phyloP scores from a whole-genome alignment of 2,797 vertebrate genomes.

The Xiphophorus birchmanni region DNA sequence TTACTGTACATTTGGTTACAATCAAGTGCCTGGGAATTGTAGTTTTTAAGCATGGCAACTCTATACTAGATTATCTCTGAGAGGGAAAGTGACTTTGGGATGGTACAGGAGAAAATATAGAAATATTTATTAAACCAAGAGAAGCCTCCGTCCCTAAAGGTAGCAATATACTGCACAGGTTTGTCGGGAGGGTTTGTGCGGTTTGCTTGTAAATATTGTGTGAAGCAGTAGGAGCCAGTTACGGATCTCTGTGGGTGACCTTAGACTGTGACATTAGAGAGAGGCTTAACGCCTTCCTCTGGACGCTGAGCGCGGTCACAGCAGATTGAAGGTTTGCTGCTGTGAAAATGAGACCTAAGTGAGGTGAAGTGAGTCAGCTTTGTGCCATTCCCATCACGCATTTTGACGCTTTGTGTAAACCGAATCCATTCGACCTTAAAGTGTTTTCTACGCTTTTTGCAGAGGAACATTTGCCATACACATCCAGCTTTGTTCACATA shows the following conservation, averaged over 20 bases:
- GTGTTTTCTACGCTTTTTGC: conserved; percentile 58
- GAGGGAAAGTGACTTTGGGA: conserved; percentile 19
- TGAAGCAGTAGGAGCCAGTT: conserved; percentile 47
- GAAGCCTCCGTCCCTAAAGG: conserved; percentile 67
- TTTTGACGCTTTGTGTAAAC: conserved; percentile 50
- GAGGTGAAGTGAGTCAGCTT: conserved; percentile 35
- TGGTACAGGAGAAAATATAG: conserved; percentile 12
- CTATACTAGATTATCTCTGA: conserved; percentile 31
- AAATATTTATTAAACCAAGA: conserved; percentile 28
- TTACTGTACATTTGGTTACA: conserved; percentile 72
- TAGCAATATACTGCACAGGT: conserved; percentile 65
- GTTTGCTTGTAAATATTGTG: conserved; percentile 55
- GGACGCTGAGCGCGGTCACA: conserved; percentile 51
- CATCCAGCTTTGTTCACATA: conserved; percentile 30
- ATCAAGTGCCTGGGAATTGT: conserved; percentile 84
- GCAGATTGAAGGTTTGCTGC: conserved; percentile 57
- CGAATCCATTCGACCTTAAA: conserved; percentile 56
- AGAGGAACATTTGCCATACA: conserved; percentile 41
- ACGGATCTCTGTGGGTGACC: conserved; percentile 76
- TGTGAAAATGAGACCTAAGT: conserved; percentile 44
- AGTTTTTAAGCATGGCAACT: conserved; percentile 59
- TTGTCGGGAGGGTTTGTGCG: conserved; percentile 45
- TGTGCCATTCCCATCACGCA: conserved; percentile 68
- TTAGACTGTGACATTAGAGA: conserved; percentile 80
- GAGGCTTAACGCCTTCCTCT: conserved; percentile 71